Percentiles rank a stretch among this genome's conserved stretches.
phyloP scores from a whole-genome alignment of 1,140 invertebrate species.

The Eulimnadia texana region DNA sequence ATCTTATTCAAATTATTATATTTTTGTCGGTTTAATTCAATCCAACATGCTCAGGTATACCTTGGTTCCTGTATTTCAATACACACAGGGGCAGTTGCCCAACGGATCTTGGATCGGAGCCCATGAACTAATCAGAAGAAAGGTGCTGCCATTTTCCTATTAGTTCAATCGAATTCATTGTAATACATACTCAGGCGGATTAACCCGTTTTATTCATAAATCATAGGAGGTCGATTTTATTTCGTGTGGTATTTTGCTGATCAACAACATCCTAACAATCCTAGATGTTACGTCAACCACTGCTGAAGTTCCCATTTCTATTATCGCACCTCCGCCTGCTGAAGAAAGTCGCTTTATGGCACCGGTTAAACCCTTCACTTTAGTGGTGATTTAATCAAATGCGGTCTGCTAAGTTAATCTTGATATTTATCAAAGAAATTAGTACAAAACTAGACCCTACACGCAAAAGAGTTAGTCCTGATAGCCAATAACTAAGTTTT shows the following conservation, averaged over 20 bases:
- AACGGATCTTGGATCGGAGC: not conserved
- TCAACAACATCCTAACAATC: not conserved
- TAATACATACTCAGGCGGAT: not conserved
- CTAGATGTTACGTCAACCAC: not conserved
- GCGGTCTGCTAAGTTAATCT: too few species aligned
- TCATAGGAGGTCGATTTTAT: not conserved
- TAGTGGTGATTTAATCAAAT: not conserved
- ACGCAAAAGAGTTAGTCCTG: too few species aligned
- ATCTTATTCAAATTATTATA: not conserved
- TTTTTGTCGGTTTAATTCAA: not conserved
- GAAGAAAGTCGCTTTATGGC: not conserved
- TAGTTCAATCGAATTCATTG: not conserved
- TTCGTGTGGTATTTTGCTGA: not conserved
- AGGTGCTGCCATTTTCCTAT: not conserved
- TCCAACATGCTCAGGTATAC: not conserved
- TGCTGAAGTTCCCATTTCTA: not conserved
- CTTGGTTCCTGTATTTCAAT: not conserved
- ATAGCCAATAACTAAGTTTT: too few species aligned
- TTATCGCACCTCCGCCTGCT: not conserved
- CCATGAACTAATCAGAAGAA: not conserved
- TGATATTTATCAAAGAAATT: too few species aligned
- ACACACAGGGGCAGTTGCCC: not conserved
- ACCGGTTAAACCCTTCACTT: not conserved
- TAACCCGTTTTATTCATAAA: not conserved
- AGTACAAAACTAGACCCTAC: too few species aligned